A percentile compares a stretch with the other conserved stretches of the same genome.
Evolutionary conservation across 2,113 vertebrate species (phyloP).

Genomic region (Phyllopteryx taeniolatus): DNA sequence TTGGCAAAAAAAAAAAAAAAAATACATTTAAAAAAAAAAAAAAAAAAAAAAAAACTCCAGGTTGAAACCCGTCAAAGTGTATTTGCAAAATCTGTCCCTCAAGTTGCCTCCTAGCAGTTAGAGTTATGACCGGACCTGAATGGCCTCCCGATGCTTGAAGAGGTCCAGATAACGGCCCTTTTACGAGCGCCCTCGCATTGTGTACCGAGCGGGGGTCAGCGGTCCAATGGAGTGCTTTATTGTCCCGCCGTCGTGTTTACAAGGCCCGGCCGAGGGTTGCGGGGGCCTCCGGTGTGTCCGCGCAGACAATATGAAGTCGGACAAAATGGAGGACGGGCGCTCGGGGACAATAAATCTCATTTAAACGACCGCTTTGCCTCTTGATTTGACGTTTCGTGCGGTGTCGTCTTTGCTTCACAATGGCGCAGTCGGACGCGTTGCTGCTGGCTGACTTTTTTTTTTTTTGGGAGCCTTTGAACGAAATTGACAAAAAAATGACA

Average conservation of each 20-base stretch:
- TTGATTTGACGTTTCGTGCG: not conserved
- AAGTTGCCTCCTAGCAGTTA: conserved; percentile 36
- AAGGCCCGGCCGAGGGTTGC: conserved; percentile 61
- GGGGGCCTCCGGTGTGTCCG: conserved; percentile 53
- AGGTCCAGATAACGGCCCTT: conserved; percentile 80
- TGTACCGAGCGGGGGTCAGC: conserved; percentile 73
- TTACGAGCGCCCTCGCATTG: conserved; percentile 79
- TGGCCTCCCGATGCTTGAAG: conserved; percentile 74
- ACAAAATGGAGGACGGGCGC: conserved; percentile 56
- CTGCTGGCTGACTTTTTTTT: not conserved
- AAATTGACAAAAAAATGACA: too few species aligned
- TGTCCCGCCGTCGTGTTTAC: conserved; percentile 72
- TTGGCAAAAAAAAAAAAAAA: too few species aligned
- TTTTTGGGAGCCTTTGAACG: too few species aligned
- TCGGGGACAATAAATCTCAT: conserved; percentile 4
- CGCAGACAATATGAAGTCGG: conserved; percentile 55
- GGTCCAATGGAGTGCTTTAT: conserved; percentile 81
- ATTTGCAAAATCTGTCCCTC: not conserved
- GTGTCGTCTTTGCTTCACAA: not conserved
- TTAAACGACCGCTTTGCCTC: not conserved
- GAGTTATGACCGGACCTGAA: conserved; percentile 53
- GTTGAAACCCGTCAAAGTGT: not conserved
- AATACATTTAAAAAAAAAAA: too few species aligned
- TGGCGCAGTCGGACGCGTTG: not conserved
- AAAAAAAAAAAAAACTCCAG: too few species aligned